A percentile compares a stretch with the other conserved stretches of the same genome.
phyloP scores from a whole-genome alignment of 2,888 invertebrate species.

The Tachina grossa region DNA sequence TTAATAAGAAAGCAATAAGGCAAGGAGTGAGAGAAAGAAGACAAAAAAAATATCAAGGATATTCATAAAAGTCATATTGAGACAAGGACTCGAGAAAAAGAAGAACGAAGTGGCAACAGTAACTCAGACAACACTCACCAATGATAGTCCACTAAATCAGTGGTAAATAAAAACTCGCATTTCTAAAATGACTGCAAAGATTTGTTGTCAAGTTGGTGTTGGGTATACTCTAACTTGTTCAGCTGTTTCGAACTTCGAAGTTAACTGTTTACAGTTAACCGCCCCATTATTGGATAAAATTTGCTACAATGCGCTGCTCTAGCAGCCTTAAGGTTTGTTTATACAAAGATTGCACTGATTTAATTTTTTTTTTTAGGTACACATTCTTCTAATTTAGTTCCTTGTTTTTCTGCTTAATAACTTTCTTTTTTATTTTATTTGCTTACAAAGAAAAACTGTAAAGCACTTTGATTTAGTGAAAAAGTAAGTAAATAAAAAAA shows the following conservation, averaged over 20 bases:
- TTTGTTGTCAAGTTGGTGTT: not conserved
- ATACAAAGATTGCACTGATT: constrained; percentile 32
- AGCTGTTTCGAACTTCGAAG: not conserved
- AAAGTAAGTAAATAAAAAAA: not conserved
- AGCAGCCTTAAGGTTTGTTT: constrained; percentile 47
- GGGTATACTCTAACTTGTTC: not conserved
- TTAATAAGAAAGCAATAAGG: not conserved
- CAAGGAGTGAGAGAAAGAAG: not conserved
- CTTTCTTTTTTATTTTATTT: not conserved
- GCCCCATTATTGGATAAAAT: too few relatives aligned
- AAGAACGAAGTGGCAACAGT: not conserved
- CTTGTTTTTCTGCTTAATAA: not conserved
- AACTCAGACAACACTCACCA: not conserved
- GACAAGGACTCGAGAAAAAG: not conserved
- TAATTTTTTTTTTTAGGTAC: not conserved
- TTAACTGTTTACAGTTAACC: not conserved
- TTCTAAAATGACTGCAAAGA: constrained; percentile 33
- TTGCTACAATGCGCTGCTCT: constrained; percentile 3
- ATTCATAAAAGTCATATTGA: not conserved
- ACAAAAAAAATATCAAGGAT: not conserved
- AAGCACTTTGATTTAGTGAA: constrained; percentile 36
- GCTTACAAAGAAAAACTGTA: not conserved
- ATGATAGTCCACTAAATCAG: too few relatives aligned
- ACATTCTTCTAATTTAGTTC: not conserved
- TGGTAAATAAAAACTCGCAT: constrained; percentile 20